phyloP scores from a whole-genome alignment of 2,113 vertebrate species.

The Nothoprocta perdicaria region DNA sequence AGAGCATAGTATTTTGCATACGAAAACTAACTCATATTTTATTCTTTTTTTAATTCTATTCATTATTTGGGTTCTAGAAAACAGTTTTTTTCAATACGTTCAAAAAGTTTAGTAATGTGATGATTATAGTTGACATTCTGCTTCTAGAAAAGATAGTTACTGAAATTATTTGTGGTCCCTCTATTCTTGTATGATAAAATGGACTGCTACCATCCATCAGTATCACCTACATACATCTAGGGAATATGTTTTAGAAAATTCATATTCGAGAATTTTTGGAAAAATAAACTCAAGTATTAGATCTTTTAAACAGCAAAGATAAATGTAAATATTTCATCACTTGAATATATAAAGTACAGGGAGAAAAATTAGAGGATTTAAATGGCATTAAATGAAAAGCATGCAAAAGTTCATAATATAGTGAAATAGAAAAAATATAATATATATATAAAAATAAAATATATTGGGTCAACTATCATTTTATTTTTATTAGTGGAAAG shows the following conservation, averaged over 20 bases:
- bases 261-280: background rate
- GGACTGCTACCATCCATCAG: background rate
- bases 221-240: background rate
- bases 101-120: background rate
- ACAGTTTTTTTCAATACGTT: background rate
- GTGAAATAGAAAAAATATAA: background rate
- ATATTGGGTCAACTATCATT: background rate
- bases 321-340: background rate
- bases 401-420: accelerated
- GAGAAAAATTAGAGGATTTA: background rate
- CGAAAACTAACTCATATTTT: background rate
- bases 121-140: background rate
- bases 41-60: background rate
- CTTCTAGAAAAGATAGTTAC: background rate
- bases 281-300: background rate
- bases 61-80: background rate
- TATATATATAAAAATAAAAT: too few relatives aligned
- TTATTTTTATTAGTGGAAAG: background rate
- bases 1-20: background rate
- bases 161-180: background rate
- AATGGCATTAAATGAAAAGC: background rate
- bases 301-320: background rate
- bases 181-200: background rate
- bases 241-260: background rate
- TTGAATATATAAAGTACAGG: background rate